These are phyloP conservation scores for Batillaria attramentaria DNA, from an alignment of 1,140 invertebrate genomes.

Conservation along the genomic window DNA sequence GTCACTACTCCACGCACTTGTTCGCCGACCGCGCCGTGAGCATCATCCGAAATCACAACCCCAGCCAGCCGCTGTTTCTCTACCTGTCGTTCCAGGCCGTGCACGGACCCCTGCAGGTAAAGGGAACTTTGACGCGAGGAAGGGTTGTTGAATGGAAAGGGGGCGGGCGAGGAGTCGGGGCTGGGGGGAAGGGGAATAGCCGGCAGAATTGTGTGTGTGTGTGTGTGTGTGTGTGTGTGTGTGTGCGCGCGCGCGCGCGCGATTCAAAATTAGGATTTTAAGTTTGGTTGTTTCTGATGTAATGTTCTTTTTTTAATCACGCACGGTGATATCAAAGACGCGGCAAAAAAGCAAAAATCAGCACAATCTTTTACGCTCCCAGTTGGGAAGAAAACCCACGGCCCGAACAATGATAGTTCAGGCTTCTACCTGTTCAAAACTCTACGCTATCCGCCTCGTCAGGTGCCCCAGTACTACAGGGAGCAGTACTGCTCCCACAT, in stretches of 20 bases:
- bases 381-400: not conserved
- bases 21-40: conserved; percentile 50
- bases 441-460: no score
- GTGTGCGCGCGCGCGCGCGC: no score
- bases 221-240: no score
- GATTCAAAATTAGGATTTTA: no score
- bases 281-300: no score
- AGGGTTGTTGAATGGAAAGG: not conserved
- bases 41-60: conserved; percentile 49
- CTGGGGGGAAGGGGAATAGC: not conserved
- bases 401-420: not conserved
- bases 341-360: no score
- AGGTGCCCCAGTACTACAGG: conserved; percentile 67
- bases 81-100: conserved; percentile 67
- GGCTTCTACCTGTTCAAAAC: not conserved
- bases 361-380: no score
- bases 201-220: no score
- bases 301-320: no score
- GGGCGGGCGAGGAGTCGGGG: not conserved
- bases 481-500: conserved; percentile 52
- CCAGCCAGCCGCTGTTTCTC: conserved; percentile 59
- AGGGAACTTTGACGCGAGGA: not conserved
- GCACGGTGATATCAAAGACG: no score
- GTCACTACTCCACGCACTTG: conserved; percentile 57
- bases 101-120: conserved; percentile 61